These are phyloP conservation scores for Paramacrobiotus metropolitanus DNA, from an alignment of 1,140 invertebrate species.

Conservation along the genomic window DNA sequence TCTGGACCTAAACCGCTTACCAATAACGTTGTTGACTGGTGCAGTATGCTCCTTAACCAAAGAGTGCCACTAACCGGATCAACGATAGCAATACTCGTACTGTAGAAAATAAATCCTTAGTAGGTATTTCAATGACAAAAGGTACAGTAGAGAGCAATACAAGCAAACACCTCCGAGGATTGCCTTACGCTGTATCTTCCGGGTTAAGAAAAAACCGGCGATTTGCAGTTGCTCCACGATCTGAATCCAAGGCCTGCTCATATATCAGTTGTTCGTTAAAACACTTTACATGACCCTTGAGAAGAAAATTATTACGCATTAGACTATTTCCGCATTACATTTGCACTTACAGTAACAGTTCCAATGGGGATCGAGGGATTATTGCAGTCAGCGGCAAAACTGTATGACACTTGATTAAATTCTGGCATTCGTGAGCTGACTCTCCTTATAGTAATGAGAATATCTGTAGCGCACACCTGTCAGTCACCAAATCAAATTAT, in stretches of 20 bases:
- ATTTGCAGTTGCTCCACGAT: neutral
- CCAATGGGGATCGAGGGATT: neutral
- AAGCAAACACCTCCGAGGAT: no score
- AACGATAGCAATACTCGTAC: no score
- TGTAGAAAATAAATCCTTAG: no score
- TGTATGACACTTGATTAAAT: neutral
- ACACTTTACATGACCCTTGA: neutral
- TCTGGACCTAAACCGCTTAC: no score
- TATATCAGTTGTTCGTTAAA: neutral
- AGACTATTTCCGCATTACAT: neutral
- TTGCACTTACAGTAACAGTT: neutral
- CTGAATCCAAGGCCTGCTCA: neutral
- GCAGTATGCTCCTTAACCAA: no score
- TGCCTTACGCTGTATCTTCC: constrained; percentile 1
- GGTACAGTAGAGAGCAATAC: no score
- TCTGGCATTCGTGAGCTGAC: neutral
- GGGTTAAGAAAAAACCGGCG: neutral
- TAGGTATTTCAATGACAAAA: no score
- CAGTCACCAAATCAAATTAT: neutral
- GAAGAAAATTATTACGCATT: neutral
- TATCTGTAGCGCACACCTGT: neutral
- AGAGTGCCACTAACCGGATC: no score
- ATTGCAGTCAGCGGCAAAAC: neutral
- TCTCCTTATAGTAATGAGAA: neutral
- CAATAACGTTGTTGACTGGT: no score